Evolutionary conservation across 1,140 invertebrate genomes (phyloP).

Genomic region (Heliconius eleuchia): DNA sequence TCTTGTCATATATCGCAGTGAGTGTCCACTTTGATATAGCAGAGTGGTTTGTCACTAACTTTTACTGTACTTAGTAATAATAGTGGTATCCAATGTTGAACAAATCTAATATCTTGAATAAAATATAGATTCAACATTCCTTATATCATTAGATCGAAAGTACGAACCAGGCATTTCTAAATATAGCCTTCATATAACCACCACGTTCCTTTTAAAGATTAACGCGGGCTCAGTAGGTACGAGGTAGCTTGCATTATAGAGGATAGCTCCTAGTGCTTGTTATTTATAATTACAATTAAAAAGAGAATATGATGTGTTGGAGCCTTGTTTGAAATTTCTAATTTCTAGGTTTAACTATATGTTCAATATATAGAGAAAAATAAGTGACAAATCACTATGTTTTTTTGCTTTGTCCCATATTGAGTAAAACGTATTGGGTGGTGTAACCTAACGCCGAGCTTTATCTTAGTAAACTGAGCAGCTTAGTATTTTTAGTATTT

Average conservation of each 20-base stretch:
- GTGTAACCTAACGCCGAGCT: too few species aligned
- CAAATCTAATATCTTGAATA: neutral
- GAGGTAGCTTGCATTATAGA: conserved; percentile 21
- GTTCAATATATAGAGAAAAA: too few species aligned
- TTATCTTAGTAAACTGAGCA: neutral
- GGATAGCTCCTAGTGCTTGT: neutral
- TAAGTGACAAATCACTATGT: too few species aligned
- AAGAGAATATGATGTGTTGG: neutral
- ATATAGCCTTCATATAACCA: conserved; percentile 54
- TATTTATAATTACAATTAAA: conserved; percentile 12
- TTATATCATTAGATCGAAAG: conserved; percentile 2
- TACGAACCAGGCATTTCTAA: conserved; percentile 51
- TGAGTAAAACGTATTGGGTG: too few species aligned
- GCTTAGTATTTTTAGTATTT: too few species aligned
- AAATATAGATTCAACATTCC: neutral
- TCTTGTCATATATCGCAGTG: too few species aligned
- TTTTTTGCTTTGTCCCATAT: too few species aligned
- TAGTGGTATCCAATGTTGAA: too few species aligned
- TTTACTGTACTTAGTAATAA: too few species aligned
- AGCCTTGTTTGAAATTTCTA: neutral
- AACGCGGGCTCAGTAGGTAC: conserved; percentile 28
- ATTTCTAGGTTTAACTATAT: neutral
- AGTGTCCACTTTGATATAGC: too few species aligned
- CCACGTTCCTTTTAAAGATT: conserved; percentile 62
- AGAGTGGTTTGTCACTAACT: too few species aligned